phyloP scores from a whole-genome alignment of 2,113 vertebrate genomes.

The Atlantisia rogersi region DNA sequence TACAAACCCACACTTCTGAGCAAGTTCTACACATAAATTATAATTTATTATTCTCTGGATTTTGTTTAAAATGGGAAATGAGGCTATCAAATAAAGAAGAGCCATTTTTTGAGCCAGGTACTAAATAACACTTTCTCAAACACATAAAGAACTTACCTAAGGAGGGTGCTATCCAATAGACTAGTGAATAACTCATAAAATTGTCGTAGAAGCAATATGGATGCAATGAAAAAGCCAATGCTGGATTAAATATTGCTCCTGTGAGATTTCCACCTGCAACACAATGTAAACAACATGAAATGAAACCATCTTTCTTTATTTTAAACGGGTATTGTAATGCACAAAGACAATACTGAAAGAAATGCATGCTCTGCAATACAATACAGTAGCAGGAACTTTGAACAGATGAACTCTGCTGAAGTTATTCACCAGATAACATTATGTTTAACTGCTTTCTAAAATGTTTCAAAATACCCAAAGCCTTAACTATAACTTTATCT shows the following conservation, averaged over 20 bases:
- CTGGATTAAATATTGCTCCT: slow-evolving; percentile 93
- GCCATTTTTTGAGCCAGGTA: neutral
- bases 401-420: neutral
- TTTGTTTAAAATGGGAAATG: neutral
- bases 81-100: neutral
- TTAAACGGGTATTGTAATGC: neutral
- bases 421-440: neutral
- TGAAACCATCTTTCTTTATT: neutral
- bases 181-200: slow-evolving; percentile 80
- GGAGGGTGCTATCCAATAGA: slow-evolving; percentile 90
- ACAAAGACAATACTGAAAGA: neutral
- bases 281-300: slow-evolving; percentile 37
- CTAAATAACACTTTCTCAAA: neutral
- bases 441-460: neutral
- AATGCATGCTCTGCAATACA: neutral
- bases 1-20: neutral
- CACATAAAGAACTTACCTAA: slow-evolving; percentile 79
- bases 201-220: slow-evolving; percentile 85
- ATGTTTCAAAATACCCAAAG: neutral
- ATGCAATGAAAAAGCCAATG: slow-evolving; percentile 89
- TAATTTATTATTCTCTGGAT: neutral
- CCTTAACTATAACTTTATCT: neutral
- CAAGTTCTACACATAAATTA: neutral
- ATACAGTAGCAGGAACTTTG: neutral
- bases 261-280: slow-evolving; percentile 85